Conservation (phyloP, 2,797 vertebrate species). For the Myotis pilosus region DNA sequence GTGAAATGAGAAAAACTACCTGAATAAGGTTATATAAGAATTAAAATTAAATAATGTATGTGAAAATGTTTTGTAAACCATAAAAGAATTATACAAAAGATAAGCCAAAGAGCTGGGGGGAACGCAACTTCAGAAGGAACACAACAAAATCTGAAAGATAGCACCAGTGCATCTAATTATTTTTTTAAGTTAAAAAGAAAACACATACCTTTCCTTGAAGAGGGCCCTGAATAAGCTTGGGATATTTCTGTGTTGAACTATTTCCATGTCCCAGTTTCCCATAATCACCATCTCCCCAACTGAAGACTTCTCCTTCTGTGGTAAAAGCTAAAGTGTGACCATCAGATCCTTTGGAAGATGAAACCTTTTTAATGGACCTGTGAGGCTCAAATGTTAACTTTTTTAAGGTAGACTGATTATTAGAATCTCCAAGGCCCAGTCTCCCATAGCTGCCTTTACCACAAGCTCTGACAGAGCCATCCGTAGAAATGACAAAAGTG, state of each 20-base stretch:
- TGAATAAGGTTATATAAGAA: neutral
- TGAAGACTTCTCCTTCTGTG: slow-evolving; percentile 90
- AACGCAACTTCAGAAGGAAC: neutral
- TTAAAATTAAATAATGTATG: slow-evolving; percentile 6
- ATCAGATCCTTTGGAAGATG: slow-evolving; percentile 90
- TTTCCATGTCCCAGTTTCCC: slow-evolving; percentile 90
- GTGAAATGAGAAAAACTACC: slow-evolving; percentile 40
- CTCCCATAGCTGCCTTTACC: slow-evolving; percentile 90
- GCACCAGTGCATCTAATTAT: neutral
- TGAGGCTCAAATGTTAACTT: slow-evolving; percentile 90
- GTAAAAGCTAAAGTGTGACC: slow-evolving; percentile 89
- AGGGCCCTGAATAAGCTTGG: slow-evolving; percentile 89
- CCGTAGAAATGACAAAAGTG: slow-evolving; percentile 89
- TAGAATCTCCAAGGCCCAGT: slow-evolving; percentile 88
- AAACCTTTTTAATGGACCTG: slow-evolving; percentile 89
- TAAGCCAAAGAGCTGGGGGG: neutral
- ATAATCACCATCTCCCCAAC: slow-evolving; percentile 90
- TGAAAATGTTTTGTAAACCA: slow-evolving; percentile 39
- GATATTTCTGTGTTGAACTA: slow-evolving; percentile 90
- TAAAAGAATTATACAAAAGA: slow-evolving; percentile 44
- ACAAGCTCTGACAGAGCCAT: slow-evolving; percentile 89
- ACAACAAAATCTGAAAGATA: slow-evolving; percentile 41
- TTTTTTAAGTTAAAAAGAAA: slow-evolving; percentile 33
- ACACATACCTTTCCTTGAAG: slow-evolving; percentile 88
- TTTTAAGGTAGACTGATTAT: slow-evolving; percentile 89